Percentiles rank a stretch among this genome's conserved stretches.
phyloP scores from a whole-genome alignment of 1,140 invertebrate species.

The Chironomus tepperi region DNA sequence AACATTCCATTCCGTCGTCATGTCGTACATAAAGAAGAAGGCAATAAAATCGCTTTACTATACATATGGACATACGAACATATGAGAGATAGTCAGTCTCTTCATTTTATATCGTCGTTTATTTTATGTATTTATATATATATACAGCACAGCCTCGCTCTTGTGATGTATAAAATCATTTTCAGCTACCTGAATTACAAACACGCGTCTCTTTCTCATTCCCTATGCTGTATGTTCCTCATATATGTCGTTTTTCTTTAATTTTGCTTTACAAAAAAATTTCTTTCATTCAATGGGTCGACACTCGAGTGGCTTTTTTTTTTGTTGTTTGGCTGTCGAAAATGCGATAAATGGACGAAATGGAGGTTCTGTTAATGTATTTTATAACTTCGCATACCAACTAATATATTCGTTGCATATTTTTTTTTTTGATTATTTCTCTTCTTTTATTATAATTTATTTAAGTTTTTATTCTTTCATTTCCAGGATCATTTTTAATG shows the following conservation, averaged over 20 bases:
- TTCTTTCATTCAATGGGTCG: conserved; percentile 4
- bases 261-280: neutral
- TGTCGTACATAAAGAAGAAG: conserved; percentile 18
- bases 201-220: conserved; percentile 1
- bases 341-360: too few relatives aligned
- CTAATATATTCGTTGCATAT: too few relatives aligned
- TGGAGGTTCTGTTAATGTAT: too few relatives aligned
- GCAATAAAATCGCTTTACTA: neutral
- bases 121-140: neutral
- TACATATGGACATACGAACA: neutral
- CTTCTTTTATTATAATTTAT: too few relatives aligned
- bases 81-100: neutral
- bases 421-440: too few relatives aligned
- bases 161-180: conserved; percentile 12
- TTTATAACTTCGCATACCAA: too few relatives aligned
- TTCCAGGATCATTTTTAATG: too few relatives aligned
- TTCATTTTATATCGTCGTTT: neutral
- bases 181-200: conserved; percentile 23
- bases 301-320: neutral
- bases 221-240: neutral
- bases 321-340: too few relatives aligned
- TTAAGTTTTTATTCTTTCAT: too few relatives aligned
- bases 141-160: neutral
- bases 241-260: neutral
- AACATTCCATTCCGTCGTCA: conserved; percentile 15